Conservation (phyloP, 2,797 vertebrate genomes). For the Bovichtus variegatus region DNA sequence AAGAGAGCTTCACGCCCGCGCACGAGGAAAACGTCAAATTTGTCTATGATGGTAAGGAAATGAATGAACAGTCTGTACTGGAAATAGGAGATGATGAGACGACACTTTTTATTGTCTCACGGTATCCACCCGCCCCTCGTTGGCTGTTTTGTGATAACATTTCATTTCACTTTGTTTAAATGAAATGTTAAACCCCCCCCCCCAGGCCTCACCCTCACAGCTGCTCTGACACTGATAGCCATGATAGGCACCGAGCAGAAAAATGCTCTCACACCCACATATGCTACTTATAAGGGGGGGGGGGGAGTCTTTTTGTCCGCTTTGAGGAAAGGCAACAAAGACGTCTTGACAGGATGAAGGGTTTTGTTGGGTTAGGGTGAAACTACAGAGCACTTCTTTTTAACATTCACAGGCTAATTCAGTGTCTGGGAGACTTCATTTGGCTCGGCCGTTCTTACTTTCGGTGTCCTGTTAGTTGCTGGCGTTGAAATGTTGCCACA, state of each 20-base stretch:
- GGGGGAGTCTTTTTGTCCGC: not conserved
- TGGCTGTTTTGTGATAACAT: slow-evolving; percentile 40
- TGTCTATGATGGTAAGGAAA: slow-evolving; percentile 88
- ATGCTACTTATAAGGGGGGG: not conserved
- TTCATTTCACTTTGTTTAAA: too few species aligned
- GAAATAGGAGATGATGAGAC: slow-evolving; percentile 5
- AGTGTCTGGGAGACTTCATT: slow-evolving; percentile 28
- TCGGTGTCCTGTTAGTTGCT: slow-evolving; percentile 26
- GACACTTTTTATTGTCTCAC: not conserved
- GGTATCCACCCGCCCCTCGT: not conserved
- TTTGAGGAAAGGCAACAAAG: slow-evolving; percentile 1
- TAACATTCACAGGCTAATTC: slow-evolving; percentile 13
- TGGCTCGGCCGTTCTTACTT: slow-evolving; percentile 3
- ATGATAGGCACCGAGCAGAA: slow-evolving; percentile 28
- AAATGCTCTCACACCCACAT: slow-evolving; percentile 42
- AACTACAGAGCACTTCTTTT: slow-evolving; percentile 15
- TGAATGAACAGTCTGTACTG: not conserved
- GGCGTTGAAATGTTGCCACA: slow-evolving; percentile 33
- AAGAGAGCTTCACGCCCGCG: slow-evolving; percentile 89
- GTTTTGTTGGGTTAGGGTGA: slow-evolving; percentile 9
- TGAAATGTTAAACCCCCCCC: not conserved
- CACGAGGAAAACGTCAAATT: slow-evolving; percentile 96
- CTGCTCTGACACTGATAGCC: slow-evolving; percentile 73
- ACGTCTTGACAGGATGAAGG: not conserved
- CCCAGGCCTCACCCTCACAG: slow-evolving; percentile 67